phyloP scores from a whole-genome alignment of 2,888 invertebrate genomes.

The Nipponacmea schrenckii region DNA sequence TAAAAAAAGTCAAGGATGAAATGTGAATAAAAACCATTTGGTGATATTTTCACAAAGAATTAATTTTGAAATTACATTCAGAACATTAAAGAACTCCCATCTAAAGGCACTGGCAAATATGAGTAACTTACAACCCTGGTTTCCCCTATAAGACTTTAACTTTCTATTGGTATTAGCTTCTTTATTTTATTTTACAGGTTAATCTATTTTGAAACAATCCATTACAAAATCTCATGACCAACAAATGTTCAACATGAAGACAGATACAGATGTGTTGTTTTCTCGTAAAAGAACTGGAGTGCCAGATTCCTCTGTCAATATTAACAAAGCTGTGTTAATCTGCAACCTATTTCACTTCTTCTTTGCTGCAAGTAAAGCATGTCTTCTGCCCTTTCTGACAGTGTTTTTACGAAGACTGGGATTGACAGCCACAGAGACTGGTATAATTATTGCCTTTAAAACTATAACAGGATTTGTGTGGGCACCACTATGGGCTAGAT shows the following conservation, averaged over 20 bases:
- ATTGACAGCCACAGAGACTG: slow-evolving; percentile 56
- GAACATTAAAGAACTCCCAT: too few relatives aligned
- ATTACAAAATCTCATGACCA: too few relatives aligned
- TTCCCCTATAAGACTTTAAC: too few relatives aligned
- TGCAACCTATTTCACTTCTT: slow-evolving; percentile 57
- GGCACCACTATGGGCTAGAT: slow-evolving; percentile 59
- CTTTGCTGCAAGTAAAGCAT: slow-evolving; percentile 56
- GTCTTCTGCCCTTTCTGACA: slow-evolving; percentile 60
- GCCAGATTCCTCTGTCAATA: slow-evolving; percentile 40
- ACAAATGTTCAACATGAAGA: not conserved
- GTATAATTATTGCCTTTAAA: slow-evolving; percentile 55
- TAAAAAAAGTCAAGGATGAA: too few relatives aligned
- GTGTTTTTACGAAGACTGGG: slow-evolving; percentile 58
- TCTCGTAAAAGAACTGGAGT: not conserved
- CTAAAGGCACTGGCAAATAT: too few relatives aligned
- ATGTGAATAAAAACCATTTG: too few relatives aligned
- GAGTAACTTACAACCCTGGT: too few relatives aligned
- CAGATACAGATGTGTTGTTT: slow-evolving; percentile 1
- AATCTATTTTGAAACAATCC: too few relatives aligned
- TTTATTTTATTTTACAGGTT: too few relatives aligned
- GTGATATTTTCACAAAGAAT: too few relatives aligned
- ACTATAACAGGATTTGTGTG: slow-evolving; percentile 54
- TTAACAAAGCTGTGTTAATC: slow-evolving; percentile 48
- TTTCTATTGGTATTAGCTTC: too few relatives aligned
- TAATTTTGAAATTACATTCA: too few relatives aligned